A percentile compares a stretch with the other conserved stretches of the same genome.
These are phyloP conservation scores for Opisthocomus hoazin DNA, from an alignment of 2,113 vertebrate genomes.

Conservation along the genomic window DNA sequence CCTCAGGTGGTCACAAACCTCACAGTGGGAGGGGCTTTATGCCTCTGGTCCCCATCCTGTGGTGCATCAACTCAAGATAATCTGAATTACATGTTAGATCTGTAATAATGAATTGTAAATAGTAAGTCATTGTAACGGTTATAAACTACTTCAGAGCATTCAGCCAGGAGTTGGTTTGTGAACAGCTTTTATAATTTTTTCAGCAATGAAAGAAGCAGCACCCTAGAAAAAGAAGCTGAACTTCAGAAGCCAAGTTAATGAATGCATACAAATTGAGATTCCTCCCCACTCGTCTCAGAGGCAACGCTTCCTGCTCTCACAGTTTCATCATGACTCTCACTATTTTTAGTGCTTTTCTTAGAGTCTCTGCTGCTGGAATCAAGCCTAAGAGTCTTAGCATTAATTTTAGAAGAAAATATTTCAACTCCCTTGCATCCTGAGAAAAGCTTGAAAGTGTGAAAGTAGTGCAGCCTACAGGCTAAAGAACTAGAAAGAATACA, in stretches of 20 bases:
- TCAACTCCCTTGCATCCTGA: neutral
- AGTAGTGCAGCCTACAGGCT: neutral
- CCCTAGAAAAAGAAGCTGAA: neutral
- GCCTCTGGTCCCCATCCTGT: too few relatives aligned
- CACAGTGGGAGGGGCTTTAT: too few relatives aligned
- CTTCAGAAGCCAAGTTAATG: conserved; percentile 29
- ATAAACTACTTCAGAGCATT: neutral
- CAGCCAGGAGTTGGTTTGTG: neutral
- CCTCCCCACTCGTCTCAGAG: conserved; percentile 31
- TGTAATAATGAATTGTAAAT: neutral
- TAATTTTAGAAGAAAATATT: conserved; percentile 25
- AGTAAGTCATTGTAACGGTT: neutral
- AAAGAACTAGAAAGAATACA: neutral
- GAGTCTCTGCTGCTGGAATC: conserved; percentile 16
- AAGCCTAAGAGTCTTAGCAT: neutral
- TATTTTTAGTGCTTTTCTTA: conserved; percentile 37
- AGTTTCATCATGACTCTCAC: conserved; percentile 45
- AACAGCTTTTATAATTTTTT: neutral
- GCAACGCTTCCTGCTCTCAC: conserved; percentile 40
- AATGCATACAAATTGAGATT: conserved; percentile 52
- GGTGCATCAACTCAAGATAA: too few relatives aligned
- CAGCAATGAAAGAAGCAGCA: neutral
- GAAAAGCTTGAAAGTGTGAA: neutral
- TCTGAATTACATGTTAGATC: neutral
- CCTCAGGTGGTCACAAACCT: too few relatives aligned